Evolutionary conservation across 2,113 vertebrate species (phyloP).

Genomic region (Passerina amoena): DNA sequence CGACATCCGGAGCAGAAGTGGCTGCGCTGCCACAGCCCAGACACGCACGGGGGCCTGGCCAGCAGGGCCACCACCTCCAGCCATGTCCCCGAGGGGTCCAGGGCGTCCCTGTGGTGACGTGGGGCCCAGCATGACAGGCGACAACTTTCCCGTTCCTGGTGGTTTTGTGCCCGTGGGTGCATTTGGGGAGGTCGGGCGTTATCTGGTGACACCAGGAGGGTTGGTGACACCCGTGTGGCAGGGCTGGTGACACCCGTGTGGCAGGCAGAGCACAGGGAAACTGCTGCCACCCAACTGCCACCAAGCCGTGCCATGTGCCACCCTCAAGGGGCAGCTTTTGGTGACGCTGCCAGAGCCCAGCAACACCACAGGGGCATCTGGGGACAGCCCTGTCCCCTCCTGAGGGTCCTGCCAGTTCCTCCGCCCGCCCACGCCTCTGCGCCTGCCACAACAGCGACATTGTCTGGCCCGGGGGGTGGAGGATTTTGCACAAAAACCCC

Average conservation of each 20-base stretch:
- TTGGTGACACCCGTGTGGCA: neutral
- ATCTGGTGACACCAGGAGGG: neutral
- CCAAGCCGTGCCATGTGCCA: rapidly evolving
- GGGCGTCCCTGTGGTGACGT: rapidly evolving
- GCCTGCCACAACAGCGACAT: slow-evolving; percentile 5
- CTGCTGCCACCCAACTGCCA: neutral
- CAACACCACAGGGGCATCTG: neutral
- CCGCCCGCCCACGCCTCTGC: neutral
- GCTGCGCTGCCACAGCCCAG: neutral
- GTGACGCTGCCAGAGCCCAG: neutral
- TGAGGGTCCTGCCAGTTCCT: neutral
- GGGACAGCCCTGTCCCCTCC: slow-evolving; percentile 36
- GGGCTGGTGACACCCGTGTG: neutral
- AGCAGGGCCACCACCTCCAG: neutral
- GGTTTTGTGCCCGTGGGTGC: rapidly evolving
- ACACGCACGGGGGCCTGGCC: neutral
- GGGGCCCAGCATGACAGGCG: rapidly evolving
- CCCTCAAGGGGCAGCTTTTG: rapidly evolving
- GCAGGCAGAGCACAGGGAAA: neutral
- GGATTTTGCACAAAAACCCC: neutral
- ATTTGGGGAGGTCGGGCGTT: rapidly evolving
- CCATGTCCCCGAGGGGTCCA: neutral
- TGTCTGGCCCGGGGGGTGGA: neutral
- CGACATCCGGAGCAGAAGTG: slow-evolving; percentile 33
- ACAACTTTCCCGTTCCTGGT: neutral